Evolutionary conservation across 2,888 invertebrate species (phyloP), one percentile per base, ranked within the genome.

Genomic region (Fissipunctia ypsillon): DNA sequence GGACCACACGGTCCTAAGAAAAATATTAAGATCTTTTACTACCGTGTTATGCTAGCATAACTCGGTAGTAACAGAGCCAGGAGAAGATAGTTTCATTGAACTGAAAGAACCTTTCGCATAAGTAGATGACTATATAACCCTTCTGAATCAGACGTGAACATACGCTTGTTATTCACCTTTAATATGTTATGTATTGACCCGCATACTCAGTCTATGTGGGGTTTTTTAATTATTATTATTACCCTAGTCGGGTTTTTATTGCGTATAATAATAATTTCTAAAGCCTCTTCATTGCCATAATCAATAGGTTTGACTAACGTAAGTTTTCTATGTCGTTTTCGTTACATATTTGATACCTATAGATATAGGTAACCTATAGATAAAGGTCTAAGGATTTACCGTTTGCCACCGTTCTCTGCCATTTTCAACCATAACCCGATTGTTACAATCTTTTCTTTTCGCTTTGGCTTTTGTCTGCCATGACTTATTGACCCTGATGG

Each of bases 151-250:
- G 56, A 22, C 19, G 9, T 28, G 35, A 35, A 35, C 45, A 16
- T 56, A 48, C 1, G 35, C 16, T 71, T 72, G 72, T 71, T 14
- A 48, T 57, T 71, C 19, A 57, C 38, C 14, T 25, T 57, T n/a
- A 48, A 7, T 41, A 28, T 19, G 6, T 22, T 31, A 38, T 31
- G 38, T 14, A 48, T 22, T 10, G 7, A 43, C 28, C 48, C 35
- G 28, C 14, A 74, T n/a, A 38, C 35, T 54, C 25, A 35, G 22
- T n/a, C 12, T n/a, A 54, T 38, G 52, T 25, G 19, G 7, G 7
- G 19, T 45, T 50, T 69, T 56, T 16, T 56, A 19, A 7, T 28
- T 45, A 61, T 31, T 31, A 9, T 67, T 41, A 31, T 14, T 1
- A 19, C 19, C 12, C 4, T 41, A 16, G 31, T 19, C 6, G 16